Base-by-base conservation (phyloP, 2,888 invertebrate genomes). In the Sthenelais limicola region DNA sequence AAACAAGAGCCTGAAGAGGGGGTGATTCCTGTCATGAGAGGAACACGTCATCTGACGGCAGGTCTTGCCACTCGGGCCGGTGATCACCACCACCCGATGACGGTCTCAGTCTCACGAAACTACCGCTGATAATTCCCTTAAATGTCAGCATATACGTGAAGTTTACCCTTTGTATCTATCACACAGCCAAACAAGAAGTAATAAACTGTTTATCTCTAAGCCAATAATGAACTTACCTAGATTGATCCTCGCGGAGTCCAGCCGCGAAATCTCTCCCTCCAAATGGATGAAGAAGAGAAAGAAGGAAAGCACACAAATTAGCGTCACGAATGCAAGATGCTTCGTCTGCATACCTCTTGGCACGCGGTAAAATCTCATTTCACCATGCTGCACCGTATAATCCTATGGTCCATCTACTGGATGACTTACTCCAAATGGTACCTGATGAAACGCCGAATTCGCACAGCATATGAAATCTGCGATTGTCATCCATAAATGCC, bases 161-260 rank as follows among this genome's bases (percentile, higher is more conserved):
- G n/a, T n/a, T n/a, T n/a, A n/a, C n/a, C n/a, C n/a, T n/a, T n/a
- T n/a, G n/a, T n/a, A n/a, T n/a, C n/a, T n/a, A n/a, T n/a, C n/a
- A n/a, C n/a, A n/a, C n/a, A n/a, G n/a, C n/a, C n/a, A n/a, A n/a
- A n/a, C n/a, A n/a, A n/a, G n/a, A n/a, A n/a, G n/a, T n/a, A n/a
- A n/a, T n/a, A n/a, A n/a, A n/a, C n/a, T n/a, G n/a, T n/a, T n/a
- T n/a, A n/a, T n/a, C n/a, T n/a, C 43, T 43, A 18, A 43, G 18
- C 9, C 43, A 18, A 12, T 9, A 24, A 68, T 43, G n/a, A 3
- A 74, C 78, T 72, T 69, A 78, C 78, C 78, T 43, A 78, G 66
- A 71, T 73, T 77, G 24, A 75, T 49, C 30, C 78, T 72, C 12
- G 77, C 77, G 26, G 72, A 73, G 48, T 78, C 77, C 51, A 78